phyloP scores from a whole-genome alignment of 2,797 vertebrate species.

The Liparis tanakae region DNA sequence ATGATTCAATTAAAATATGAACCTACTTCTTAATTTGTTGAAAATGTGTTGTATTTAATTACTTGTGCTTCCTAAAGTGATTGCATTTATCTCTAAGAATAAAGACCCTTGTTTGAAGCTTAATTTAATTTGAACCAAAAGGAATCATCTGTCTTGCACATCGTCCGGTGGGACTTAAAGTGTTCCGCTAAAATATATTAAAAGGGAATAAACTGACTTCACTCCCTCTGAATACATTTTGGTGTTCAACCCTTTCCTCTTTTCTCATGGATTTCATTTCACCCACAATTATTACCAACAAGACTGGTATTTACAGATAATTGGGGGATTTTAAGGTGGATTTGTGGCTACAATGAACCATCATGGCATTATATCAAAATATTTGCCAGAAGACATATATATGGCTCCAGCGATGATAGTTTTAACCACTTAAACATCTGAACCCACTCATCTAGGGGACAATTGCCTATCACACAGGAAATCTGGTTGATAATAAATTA shows the following conservation, averaged over 20 bases:
- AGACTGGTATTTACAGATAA: constrained; percentile 28
- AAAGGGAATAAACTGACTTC: constrained; percentile 15
- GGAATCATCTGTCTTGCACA: constrained; percentile 15
- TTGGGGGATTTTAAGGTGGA: not conserved
- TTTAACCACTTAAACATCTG: not conserved
- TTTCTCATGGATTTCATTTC: constrained; percentile 32
- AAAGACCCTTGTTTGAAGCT: not conserved
- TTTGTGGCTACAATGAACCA: constrained; percentile 22
- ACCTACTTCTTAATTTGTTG: constrained; percentile 3
- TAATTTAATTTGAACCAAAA: constrained; percentile 30
- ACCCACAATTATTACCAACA: constrained; percentile 32
- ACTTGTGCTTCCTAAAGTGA: not conserved
- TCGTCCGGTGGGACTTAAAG: constrained; percentile 4
- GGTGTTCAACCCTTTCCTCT: constrained; percentile 13
- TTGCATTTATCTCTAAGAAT: constrained; percentile 14
- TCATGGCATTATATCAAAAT: constrained; percentile 36
- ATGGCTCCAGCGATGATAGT: constrained; percentile 18
- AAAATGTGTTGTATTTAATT: constrained; percentile 7
- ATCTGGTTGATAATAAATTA: constrained; percentile 1
- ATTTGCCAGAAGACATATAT: constrained; percentile 1
- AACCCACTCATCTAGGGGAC: constrained; percentile 8
- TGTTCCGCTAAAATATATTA: constrained; percentile 23
- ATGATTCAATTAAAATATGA: not conserved
- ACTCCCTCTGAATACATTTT: constrained; percentile 27
- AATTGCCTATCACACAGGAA: constrained; percentile 1